These are phyloP conservation scores for Pelecanoides urinatrix DNA, from an alignment of 2,113 vertebrate genomes.

Conservation along the genomic window DNA sequence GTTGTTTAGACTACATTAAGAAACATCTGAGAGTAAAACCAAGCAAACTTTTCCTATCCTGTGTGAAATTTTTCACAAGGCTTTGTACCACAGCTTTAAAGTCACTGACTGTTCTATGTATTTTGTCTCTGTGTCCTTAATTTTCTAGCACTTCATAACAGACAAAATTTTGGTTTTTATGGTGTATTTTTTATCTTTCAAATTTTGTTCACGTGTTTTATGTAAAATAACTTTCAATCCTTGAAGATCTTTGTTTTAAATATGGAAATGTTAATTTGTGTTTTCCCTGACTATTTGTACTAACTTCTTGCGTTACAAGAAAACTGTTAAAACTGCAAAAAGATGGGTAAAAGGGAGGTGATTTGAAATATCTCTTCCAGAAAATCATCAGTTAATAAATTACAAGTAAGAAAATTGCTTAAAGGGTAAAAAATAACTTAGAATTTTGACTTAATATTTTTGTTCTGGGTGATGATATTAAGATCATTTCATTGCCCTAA, in stretches of 20 bases:
- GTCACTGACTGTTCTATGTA: neutral
- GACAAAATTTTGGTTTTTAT: neutral
- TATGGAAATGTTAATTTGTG: neutral
- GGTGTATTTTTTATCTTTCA: neutral
- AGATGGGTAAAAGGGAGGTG: neutral
- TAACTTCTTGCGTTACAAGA: neutral
- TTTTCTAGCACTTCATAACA: neutral
- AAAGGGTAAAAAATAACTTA: neutral
- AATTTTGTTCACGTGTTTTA: neutral
- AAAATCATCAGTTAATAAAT: neutral
- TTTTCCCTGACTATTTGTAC: neutral
- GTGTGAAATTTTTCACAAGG: neutral
- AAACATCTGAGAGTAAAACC: neutral
- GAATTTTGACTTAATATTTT: neutral
- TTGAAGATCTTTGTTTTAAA: neutral
- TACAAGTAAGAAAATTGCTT: neutral
- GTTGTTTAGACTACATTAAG: neutral
- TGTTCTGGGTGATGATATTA: neutral
- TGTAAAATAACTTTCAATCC: neutral
- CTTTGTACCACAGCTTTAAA: neutral
- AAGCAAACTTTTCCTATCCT: neutral
- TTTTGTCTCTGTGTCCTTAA: neutral
- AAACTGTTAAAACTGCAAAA: neutral
- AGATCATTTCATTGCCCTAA: neutral
- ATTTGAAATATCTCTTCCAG: neutral